phyloP scores from a whole-genome alignment of 2,888 invertebrate genomes.

The Drosophila barbarae region DNA sequence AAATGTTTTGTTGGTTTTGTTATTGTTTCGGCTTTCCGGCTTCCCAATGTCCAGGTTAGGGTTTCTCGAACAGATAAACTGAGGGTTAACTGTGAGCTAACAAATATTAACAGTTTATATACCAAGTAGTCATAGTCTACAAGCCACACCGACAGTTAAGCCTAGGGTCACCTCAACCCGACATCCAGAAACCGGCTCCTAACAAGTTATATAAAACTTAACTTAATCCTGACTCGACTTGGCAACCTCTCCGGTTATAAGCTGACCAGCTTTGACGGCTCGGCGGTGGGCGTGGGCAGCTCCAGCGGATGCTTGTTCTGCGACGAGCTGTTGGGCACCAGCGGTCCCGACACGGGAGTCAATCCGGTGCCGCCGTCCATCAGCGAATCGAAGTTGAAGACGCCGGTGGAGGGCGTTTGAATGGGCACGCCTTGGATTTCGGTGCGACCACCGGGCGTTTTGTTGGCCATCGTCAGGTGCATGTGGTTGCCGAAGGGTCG shows the following conservation, averaged over 20 bases:
- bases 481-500: constrained; percentile 81
- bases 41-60: background rate
- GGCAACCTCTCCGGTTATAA: constrained; percentile 83
- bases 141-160: background rate
- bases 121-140: background rate
- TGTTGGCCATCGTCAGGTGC: constrained; percentile 44
- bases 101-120: background rate
- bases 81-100: background rate
- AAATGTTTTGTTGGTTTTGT: constrained; percentile 38
- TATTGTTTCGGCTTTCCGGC: constrained; percentile 25
- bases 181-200: constrained; percentile 3
- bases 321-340: constrained; percentile 86
- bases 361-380: constrained; percentile 96
- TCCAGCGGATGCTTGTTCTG: constrained; percentile 87
- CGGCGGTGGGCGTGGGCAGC: constrained; percentile 86
- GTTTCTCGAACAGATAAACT: background rate
- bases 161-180: no score
- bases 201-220: constrained; percentile 51
- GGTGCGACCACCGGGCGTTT: constrained; percentile 76
- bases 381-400: constrained; percentile 94
- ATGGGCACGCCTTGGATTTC: constrained; percentile 90
- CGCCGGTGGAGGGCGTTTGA: constrained; percentile 92
- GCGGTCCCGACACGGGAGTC: constrained; percentile 89
- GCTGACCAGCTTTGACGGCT: constrained; percentile 89
- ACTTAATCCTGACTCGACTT: constrained; percentile 60